phyloP scores from a whole-genome alignment of 1,140 invertebrate genomes.

The Diorhabda sublineata region DNA sequence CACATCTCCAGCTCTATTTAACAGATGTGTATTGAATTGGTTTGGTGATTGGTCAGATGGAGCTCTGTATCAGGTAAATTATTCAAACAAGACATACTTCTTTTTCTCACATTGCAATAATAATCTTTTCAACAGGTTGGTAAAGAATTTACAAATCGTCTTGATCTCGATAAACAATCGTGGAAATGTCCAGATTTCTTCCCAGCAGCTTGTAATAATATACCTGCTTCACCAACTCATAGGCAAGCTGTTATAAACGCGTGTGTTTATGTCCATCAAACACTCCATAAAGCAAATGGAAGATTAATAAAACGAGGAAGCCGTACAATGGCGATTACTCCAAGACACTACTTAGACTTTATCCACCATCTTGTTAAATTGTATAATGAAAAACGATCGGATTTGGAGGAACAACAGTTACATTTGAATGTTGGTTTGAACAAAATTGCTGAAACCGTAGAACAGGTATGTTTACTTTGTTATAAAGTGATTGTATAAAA shows the following conservation, averaged over 20 bases:
- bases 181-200: conserved; percentile 87
- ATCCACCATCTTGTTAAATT: conserved; percentile 99
- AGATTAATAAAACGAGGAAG: conserved; percentile 85
- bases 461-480: conserved; percentile 59
- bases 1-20: conserved; percentile 98
- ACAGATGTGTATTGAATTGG: conserved; percentile 99
- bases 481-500: background rate
- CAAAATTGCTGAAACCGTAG: conserved; percentile 98
- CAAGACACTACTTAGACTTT: conserved; percentile 98
- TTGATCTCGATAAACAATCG: conserved; percentile 75
- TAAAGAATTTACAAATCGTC: conserved; percentile 79
- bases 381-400: conserved; percentile 95
- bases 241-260: conserved; percentile 96
- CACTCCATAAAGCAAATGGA: conserved; percentile 89
- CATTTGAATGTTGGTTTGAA: conserved; percentile 98
- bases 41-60: conserved; percentile 99
- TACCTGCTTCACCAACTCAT: conserved; percentile 73
- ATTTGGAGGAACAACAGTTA: conserved; percentile 97
- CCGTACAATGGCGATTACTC: conserved; percentile 95
- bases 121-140: conserved; percentile 60
- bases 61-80: conserved; percentile 84
- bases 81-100: background rate
- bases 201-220: conserved; percentile 75
- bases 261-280: conserved; percentile 97
- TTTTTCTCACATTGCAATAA: background rate